These are phyloP conservation scores for Heliconius congener DNA, from an alignment of 1,140 invertebrate genomes.

Conservation along the genomic window DNA sequence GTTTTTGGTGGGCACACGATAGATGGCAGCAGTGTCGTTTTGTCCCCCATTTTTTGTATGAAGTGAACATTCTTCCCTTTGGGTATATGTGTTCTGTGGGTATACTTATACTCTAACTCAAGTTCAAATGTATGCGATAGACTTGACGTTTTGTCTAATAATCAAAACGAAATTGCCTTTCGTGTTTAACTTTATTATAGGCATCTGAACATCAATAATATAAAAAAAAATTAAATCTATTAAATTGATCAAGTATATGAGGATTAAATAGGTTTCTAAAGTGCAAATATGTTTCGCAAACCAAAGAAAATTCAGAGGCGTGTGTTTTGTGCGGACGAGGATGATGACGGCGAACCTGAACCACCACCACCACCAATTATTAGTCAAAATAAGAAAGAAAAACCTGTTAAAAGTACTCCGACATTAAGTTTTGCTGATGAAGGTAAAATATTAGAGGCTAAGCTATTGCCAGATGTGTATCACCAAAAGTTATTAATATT, in stretches of 20 bases:
- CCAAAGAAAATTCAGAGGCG: conserved; percentile 92
- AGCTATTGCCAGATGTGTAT: not conserved
- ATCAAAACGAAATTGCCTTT: not conserved
- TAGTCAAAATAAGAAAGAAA: conserved; percentile 71
- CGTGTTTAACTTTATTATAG: not conserved
- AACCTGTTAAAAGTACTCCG: conserved; percentile 82
- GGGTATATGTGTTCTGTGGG: no score
- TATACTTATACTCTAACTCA: not conserved
- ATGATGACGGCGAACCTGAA: conserved; percentile 84
- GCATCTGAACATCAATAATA: not conserved
- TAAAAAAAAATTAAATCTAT: not conserved
- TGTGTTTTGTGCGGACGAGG: conserved; percentile 88
- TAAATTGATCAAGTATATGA: not conserved
- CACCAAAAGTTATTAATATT: not conserved
- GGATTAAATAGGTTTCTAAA: not conserved
- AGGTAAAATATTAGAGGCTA: conserved; percentile 69
- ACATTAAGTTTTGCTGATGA: conserved; percentile 92
- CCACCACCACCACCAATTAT: conserved; percentile 68
- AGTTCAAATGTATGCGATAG: not conserved
- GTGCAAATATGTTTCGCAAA: conserved; percentile 88
- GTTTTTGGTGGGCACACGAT: no score
- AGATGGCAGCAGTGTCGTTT: no score
- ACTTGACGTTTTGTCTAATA: not conserved
- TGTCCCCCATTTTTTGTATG: no score
- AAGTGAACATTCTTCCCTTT: no score